phyloP scores from a whole-genome alignment of 1,140 invertebrate genomes.

The Macrobrachium rosenbergii region DNA sequence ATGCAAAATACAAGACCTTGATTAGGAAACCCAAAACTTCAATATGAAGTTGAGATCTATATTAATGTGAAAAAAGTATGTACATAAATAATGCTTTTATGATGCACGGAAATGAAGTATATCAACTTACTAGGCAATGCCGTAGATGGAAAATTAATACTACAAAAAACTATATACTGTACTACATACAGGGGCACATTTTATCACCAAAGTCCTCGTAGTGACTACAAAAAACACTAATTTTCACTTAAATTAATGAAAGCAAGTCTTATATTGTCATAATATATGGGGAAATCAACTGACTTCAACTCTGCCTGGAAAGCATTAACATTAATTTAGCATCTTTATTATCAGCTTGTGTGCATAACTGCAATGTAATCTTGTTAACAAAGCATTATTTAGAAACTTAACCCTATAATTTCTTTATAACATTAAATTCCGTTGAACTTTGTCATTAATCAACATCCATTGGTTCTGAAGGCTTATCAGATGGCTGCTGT shows the following conservation, averaged over 20 bases:
- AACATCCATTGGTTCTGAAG: constrained; percentile 62
- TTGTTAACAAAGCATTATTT: constrained; percentile 14
- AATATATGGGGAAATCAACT: constrained; percentile 4
- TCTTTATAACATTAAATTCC: constrained; percentile 1
- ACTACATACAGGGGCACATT: constrained; percentile 45
- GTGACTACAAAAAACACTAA: neutral
- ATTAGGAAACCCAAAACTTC: constrained; percentile 51
- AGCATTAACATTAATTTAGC: constrained; percentile 16
- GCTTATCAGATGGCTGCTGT: constrained; percentile 43
- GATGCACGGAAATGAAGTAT: constrained; percentile 36
- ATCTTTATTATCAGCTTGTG: constrained; percentile 4
- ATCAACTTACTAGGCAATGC: neutral
- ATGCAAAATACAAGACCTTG: constrained; percentile 39
- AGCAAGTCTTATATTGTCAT: constrained; percentile 3
- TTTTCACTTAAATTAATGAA: constrained; percentile 1
- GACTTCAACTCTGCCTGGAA: neutral
- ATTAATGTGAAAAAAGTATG: constrained; percentile 35
- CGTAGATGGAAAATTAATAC: neutral
- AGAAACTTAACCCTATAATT: neutral
- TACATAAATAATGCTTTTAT: constrained; percentile 55
- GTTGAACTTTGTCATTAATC: constrained; percentile 36
- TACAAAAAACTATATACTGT: constrained; percentile 8
- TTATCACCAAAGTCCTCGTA: constrained; percentile 39
- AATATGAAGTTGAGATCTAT: constrained; percentile 62
- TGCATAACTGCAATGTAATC: neutral